These are phyloP conservation scores for Calypte anna DNA, from an alignment of 2,113 vertebrate genomes.

Conservation along the genomic window DNA sequence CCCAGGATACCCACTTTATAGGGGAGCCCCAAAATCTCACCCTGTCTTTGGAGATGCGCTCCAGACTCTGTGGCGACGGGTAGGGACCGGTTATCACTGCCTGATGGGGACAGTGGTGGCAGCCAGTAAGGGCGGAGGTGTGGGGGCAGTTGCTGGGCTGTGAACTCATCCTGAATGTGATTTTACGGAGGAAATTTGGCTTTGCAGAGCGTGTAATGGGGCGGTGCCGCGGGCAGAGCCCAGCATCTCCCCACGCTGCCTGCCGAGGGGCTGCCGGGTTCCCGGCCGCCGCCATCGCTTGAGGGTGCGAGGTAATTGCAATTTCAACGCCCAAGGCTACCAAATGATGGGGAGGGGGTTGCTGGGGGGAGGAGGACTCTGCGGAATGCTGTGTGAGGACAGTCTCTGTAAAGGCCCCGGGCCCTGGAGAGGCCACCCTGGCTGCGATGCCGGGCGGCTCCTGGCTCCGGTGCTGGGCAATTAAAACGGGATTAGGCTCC, in stretches of 20 bases:
- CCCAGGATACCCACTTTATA: accelerated
- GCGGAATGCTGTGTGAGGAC: neutral
- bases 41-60: neutral
- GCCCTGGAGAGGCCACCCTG: slow-evolving; percentile 11
- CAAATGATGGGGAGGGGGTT: neutral
- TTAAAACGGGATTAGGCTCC: slow-evolving; percentile 65
- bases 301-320: neutral
- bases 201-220: neutral
- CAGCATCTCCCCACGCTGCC: neutral
- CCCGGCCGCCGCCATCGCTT: neutral
- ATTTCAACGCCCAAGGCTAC: neutral
- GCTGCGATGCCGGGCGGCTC: neutral
- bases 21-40: neutral
- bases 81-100: neutral
- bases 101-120: neutral
- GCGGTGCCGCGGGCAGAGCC: neutral
- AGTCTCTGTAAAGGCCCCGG: neutral
- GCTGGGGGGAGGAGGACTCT: accelerated
- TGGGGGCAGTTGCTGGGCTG: neutral
- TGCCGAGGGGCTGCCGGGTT: neutral
- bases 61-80: accelerated
- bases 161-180: neutral
- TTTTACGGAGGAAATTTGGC: neutral
- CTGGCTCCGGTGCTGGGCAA: slow-evolving; percentile 34
- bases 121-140: neutral